Evolutionary conservation across 2,797 vertebrate genomes (phyloP).

Genomic region (Fringilla coelebs): DNA sequence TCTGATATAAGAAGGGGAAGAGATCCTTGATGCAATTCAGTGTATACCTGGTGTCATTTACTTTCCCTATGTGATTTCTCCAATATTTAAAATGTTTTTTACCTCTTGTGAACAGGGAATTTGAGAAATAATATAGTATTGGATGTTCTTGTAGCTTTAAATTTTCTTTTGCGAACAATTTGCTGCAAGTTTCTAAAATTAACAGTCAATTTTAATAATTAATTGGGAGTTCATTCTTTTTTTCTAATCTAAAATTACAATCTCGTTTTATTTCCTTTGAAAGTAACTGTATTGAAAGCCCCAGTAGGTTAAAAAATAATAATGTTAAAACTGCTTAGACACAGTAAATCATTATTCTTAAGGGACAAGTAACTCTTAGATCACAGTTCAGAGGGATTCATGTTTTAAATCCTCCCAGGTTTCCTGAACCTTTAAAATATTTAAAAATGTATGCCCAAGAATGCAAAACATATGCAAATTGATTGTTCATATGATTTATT

Average conservation of each 20-base stretch:
- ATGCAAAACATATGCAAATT: conserved; percentile 18
- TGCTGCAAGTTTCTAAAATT: conserved; percentile 35
- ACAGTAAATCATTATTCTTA: conserved; percentile 13
- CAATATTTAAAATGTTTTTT: background rate
- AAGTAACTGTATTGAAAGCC: background rate
- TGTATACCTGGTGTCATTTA: background rate
- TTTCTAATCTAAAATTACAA: conserved; percentile 42
- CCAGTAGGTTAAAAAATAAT: conserved; percentile 41
- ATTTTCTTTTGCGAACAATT: background rate
- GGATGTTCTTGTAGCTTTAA: background rate
- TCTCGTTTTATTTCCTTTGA: conserved; percentile 56
- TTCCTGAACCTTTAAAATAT: conserved; percentile 23
- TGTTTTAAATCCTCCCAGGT: conserved; percentile 3
- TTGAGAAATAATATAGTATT: background rate
- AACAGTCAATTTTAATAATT: conserved; percentile 50
- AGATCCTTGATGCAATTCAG: background rate
- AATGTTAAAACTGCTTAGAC: conserved; percentile 6
- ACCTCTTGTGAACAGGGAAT: background rate
- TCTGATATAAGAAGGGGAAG: background rate
- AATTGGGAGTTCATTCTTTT: conserved; percentile 24
- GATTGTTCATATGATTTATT: background rate
- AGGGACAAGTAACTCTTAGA: conserved; percentile 11
- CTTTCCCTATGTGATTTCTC: background rate
- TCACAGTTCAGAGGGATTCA: conserved; percentile 22
- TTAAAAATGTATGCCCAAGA: background rate